Evolutionary conservation across 2,888 invertebrate genomes (phyloP).

Genomic region (Mythimna vitellina): DNA sequence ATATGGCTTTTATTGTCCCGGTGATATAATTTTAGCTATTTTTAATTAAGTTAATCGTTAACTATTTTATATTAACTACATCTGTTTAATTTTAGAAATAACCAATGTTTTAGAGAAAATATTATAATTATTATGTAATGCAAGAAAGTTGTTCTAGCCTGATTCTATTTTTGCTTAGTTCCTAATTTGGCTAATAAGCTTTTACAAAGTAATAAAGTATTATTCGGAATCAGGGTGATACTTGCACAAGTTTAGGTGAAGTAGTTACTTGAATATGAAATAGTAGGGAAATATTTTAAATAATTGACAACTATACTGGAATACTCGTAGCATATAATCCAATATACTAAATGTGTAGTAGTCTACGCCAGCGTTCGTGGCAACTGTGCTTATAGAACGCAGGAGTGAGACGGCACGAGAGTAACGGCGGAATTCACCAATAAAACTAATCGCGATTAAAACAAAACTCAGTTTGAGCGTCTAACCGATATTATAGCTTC

Average conservation of each 20-base stretch:
- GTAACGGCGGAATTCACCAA: too few species aligned
- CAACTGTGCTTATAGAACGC: conserved; percentile 1
- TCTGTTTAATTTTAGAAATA: conserved; percentile 17
- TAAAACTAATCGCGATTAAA: too few species aligned
- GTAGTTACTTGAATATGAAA: conserved; percentile 43
- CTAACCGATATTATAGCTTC: too few species aligned
- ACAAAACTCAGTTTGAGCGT: too few species aligned
- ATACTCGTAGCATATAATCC: conserved; percentile 27
- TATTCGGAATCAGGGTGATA: conserved; percentile 36
- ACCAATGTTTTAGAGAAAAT: conserved; percentile 12
- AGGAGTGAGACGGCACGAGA: conserved; percentile 1
- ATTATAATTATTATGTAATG: conserved; percentile 28
- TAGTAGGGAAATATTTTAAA: conserved; percentile 39
- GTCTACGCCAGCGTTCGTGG: not conserved
- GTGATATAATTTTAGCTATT: conserved; percentile 51
- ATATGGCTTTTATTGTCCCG: conserved; percentile 31
- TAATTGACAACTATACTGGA: conserved; percentile 14
- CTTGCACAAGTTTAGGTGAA: conserved; percentile 28
- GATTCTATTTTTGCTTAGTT: conserved; percentile 28
- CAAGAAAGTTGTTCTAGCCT: conserved; percentile 8
- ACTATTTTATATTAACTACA: conserved; percentile 26
- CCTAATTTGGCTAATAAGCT: conserved; percentile 36
- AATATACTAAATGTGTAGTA: conserved; percentile 5
- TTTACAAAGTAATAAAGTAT: conserved; percentile 24
- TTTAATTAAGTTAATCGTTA: conserved; percentile 34